A percentile compares a stretch with the other conserved stretches of the same genome.
Evolutionary conservation across 2,797 vertebrate genomes (phyloP).

Genomic region (Chrosomus eos): DNA sequence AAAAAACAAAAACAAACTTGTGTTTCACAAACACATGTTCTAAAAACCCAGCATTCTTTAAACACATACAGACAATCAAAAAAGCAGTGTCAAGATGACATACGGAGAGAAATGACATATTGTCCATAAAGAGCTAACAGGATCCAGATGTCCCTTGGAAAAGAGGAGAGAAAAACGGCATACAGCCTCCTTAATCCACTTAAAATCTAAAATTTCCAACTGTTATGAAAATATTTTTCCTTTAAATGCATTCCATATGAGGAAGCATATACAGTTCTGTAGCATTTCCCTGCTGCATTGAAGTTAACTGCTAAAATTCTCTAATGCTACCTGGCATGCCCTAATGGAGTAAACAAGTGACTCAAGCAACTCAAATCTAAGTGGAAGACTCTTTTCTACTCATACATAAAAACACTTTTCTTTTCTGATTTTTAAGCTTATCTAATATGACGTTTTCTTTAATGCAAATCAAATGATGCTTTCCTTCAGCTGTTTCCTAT

Average conservation of each 20-base stretch:
- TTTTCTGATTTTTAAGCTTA: background rate
- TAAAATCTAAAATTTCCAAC: constrained; percentile 77
- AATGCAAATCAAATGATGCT: background rate
- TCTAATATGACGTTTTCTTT: constrained; percentile 14
- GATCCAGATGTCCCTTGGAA: constrained; percentile 73
- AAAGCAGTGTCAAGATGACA: constrained; percentile 65
- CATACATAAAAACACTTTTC: background rate
- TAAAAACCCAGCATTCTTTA: constrained; percentile 23
- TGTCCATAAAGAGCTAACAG: constrained; percentile 67
- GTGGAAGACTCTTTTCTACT: constrained; percentile 19
- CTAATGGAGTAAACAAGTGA: constrained; percentile 30
- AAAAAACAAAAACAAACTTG: constrained; percentile 24
- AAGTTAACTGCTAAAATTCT: constrained; percentile 6
- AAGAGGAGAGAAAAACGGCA: constrained; percentile 57
- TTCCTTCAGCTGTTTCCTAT: constrained; percentile 9
- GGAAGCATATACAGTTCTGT: constrained; percentile 57
- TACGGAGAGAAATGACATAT: constrained; percentile 64
- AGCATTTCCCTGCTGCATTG: constrained; percentile 51
- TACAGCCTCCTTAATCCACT: constrained; percentile 71
- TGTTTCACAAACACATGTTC: constrained; percentile 34
- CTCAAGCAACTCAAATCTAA: constrained; percentile 5
- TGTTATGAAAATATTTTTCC: constrained; percentile 78
- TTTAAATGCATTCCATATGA: constrained; percentile 75
- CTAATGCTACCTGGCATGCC: constrained; percentile 26
- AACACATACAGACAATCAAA: constrained; percentile 49